Evolutionary conservation across 2,888 invertebrate species (phyloP).

Genomic region (Xylocampa areola): DNA sequence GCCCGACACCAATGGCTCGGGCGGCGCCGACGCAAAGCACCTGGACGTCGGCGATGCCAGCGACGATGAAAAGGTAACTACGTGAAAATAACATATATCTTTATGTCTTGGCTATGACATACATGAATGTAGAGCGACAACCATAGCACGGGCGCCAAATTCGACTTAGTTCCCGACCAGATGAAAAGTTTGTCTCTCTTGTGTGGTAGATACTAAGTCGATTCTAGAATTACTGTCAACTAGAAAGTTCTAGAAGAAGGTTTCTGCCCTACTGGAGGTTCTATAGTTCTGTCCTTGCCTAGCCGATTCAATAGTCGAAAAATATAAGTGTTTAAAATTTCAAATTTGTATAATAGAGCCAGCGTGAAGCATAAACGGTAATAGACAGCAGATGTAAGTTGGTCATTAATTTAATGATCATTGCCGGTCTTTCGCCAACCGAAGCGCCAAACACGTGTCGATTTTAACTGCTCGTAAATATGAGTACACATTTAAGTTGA

Average conservation of each 20-base stretch:
- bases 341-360: too few relatives aligned
- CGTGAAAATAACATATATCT: conserved; percentile 4
- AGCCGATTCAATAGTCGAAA: too few relatives aligned
- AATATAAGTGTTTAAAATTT: too few relatives aligned
- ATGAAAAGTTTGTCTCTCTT: too few relatives aligned
- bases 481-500: conserved; percentile 44
- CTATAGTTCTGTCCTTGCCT: too few relatives aligned
- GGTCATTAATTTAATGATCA: conserved; percentile 47
- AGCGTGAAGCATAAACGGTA: conserved; percentile 18
- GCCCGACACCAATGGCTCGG: conserved; percentile 97
- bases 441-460: conserved; percentile 44
- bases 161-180: too few relatives aligned
- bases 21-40: conserved; percentile 96
- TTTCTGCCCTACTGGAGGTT: too few relatives aligned
- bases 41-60: conserved; percentile 98
- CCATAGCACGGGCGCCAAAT: too few relatives aligned
- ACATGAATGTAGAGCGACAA: neutral
- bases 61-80: conserved; percentile 91
- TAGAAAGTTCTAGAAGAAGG: too few relatives aligned
- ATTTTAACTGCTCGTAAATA: conserved; percentile 52
- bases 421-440: conserved; percentile 41
- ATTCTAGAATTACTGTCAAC: too few relatives aligned
- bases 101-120: neutral
- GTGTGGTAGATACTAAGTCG: too few relatives aligned
- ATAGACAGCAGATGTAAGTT: conserved; percentile 22